Percentiles rank a stretch among this genome's conserved stretches.
These are phyloP conservation scores for Glossosoma conforme DNA, from an alignment of 1,140 invertebrate genomes.

Conservation along the genomic window DNA sequence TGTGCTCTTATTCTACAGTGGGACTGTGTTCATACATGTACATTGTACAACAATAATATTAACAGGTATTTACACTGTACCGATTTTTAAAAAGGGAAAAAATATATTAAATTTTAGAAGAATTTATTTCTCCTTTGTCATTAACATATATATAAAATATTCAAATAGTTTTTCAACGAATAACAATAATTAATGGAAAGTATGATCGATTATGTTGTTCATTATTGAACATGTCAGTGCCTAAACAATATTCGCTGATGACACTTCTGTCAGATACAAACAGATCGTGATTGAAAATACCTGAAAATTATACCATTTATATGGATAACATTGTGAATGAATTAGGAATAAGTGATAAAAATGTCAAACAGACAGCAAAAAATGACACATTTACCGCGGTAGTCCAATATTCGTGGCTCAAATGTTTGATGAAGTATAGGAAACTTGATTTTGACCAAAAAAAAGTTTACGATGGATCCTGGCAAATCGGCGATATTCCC, in stretches of 20 bases:
- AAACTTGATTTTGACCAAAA: conserved; percentile 53
- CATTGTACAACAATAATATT: too few species aligned
- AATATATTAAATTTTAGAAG: too few species aligned
- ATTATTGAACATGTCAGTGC: not conserved
- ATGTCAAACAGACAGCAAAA: conserved; percentile 53
- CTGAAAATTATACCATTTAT: conserved; percentile 29
- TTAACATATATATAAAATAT: too few species aligned
- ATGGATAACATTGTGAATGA: conserved; percentile 60
- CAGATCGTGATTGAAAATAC: conserved; percentile 2
- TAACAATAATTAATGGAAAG: too few species aligned
- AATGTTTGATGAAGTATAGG: conserved; percentile 55
- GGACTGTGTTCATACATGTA: too few species aligned
- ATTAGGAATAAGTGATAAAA: conserved; percentile 59
- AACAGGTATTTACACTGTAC: too few species aligned
- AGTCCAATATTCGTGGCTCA: conserved; percentile 63
- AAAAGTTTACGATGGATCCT: conserved; percentile 43
- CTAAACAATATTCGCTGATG: conserved; percentile 1
- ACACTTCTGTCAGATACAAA: conserved; percentile 17
- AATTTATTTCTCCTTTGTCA: too few species aligned
- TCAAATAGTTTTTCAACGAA: too few species aligned
- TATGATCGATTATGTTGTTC: too few species aligned
- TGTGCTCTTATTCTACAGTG: too few species aligned
- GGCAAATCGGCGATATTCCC: conserved; percentile 53
- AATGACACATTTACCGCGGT: conserved; percentile 54
- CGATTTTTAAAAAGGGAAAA: too few species aligned